Base-by-base conservation (phyloP, 2,888 invertebrate genomes). In the Ferdinandea cuprea region DNA sequence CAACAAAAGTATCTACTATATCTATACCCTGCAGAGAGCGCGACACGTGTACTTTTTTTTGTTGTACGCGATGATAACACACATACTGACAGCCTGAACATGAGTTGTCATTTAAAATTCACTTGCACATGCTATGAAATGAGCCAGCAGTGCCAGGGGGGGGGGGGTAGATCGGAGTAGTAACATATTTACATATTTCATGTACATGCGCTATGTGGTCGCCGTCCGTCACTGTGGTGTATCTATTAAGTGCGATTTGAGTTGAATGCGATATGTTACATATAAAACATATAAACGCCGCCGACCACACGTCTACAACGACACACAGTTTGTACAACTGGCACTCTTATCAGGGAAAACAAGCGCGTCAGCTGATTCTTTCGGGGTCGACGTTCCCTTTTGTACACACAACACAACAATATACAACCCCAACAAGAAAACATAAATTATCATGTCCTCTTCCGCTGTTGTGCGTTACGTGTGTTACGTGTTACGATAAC, bases 351-450 rank as follows among this genome's bases (percentile, higher is more conserved):
- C 81, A 73, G 59, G 65, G 56, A 17, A 21, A 65, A 44, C 71
- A 15, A 77, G 48, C 59, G 63, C 71, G 77, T 81, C 81, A 81
- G 81, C 81, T 81, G 77, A 81, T 77, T 81, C 32, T 65, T 71
- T 77, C 35, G 77, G 77, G 81, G 77, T 81, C 81, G 81, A 77
- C 72, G 81, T 77, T 81, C 81, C 59, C 61, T 81, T 77, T 81
- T 81, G 77, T 81, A 77, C 77, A 81, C 77, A 81, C 59, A 65
- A 32, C 15, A 65, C 56, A 59, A 48, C 25, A n/a, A n/a, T n/a
- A n/a, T n/a, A n/a, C n/a, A n/a, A n/a, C 48, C 40, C 17, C 19
- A 17, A 35, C 8, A 35, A 32, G 65, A 48, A 59, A 46, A 81
- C 71, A 77, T 77, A 65, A 77, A 71, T 77, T 65, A 58, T 65